A percentile compares a stretch with the other conserved stretches of the same genome.
Evolutionary conservation across 2,113 vertebrate species (phyloP).

Genomic region (Gymnogyps californianus): DNA sequence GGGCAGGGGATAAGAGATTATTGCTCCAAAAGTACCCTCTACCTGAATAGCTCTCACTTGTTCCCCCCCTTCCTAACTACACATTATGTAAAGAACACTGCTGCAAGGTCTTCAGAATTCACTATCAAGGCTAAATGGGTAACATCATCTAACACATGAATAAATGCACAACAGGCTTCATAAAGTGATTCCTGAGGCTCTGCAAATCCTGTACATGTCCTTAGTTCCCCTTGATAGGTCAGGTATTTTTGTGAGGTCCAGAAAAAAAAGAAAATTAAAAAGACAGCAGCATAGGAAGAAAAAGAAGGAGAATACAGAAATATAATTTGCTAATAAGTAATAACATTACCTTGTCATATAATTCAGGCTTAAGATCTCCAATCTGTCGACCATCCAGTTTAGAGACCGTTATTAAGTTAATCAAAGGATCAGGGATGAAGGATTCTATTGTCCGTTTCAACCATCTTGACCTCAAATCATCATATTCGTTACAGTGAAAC

Average conservation of each 20-base stretch:
- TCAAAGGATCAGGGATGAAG: constrained; percentile 80
- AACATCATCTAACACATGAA: neutral
- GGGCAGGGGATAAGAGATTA: neutral
- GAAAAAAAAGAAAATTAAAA: neutral
- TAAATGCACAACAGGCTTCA: neutral
- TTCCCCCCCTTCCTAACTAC: neutral
- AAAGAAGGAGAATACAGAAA: neutral
- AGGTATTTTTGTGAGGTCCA: neutral
- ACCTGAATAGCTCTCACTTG: neutral
- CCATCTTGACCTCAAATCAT: constrained; percentile 75
- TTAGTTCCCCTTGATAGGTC: neutral
- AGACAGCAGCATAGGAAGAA: neutral
- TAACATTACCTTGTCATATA: constrained; percentile 80
- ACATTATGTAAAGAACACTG: neutral
- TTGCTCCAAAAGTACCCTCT: neutral
- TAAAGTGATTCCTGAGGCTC: neutral
- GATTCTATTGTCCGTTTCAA: constrained; percentile 87
- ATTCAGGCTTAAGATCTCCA: constrained; percentile 72
- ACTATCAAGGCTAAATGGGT: neutral
- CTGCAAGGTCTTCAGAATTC: neutral
- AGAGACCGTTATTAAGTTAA: constrained; percentile 73
- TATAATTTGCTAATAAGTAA: neutral
- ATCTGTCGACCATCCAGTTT: constrained; percentile 82
- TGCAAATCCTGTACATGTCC: neutral
- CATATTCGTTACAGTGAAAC: constrained; percentile 88